Conservation (phyloP, 2,888 invertebrate genomes). For the Scotopteryx bipunctaria region DNA sequence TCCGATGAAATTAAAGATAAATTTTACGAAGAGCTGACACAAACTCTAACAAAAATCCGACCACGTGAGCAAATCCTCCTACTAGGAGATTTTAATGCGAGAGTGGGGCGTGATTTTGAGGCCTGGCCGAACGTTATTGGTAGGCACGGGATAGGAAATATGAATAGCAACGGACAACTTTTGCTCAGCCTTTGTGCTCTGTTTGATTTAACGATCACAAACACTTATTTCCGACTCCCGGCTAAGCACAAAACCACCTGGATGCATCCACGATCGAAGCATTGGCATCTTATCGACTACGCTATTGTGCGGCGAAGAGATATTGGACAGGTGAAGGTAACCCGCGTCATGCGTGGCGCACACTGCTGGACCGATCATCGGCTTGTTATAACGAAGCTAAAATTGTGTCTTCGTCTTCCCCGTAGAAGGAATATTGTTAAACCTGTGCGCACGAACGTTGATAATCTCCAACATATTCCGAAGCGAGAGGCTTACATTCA, state of each 20-base stretch:
- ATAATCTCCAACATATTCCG: background rate
- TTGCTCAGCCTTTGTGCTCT: slow-evolving; percentile 17
- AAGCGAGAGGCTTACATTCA: background rate
- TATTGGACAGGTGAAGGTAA: background rate
- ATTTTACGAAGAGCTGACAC: slow-evolving; percentile 34
- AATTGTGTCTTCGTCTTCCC: background rate
- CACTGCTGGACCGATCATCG: slow-evolving; percentile 1
- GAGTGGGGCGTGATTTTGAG: slow-evolving; percentile 16
- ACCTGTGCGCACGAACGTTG: background rate
- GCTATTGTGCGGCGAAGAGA: background rate
- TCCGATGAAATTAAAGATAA: slow-evolving; percentile 31
- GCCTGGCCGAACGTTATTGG: slow-evolving; percentile 35
- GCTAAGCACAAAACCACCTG: background rate
- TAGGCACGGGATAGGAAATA: slow-evolving; percentile 40
- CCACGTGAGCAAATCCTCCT: slow-evolving; percentile 5
- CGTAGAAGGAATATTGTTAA: background rate
- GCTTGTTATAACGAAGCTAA: background rate
- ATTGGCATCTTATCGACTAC: no score
- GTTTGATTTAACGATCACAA: background rate
- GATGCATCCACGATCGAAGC: background rate
- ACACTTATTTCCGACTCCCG: background rate
- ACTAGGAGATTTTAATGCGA: slow-evolving; percentile 6
- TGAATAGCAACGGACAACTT: slow-evolving; percentile 39
- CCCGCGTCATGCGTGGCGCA: background rate
- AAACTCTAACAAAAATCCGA: background rate